These are phyloP conservation scores for Elegia similella DNA, from an alignment of 2,888 invertebrate genomes.

Conservation along the genomic window DNA sequence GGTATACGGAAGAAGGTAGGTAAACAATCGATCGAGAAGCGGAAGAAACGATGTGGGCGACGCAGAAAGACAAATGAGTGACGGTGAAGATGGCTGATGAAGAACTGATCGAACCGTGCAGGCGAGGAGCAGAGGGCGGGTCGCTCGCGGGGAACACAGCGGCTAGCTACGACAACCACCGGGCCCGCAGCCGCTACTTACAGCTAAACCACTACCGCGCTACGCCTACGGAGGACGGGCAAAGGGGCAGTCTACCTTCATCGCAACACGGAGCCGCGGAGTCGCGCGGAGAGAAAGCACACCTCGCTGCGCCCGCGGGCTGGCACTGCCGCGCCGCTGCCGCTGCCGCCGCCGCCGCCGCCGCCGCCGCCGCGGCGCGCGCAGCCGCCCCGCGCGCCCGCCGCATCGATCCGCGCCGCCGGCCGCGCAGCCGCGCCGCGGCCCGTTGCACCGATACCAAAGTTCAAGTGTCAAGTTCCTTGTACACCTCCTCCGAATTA, in stretches of 20 bases:
- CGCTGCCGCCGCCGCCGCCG: conserved; percentile 23
- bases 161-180: conserved; percentile 58
- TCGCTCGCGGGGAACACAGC: conserved; percentile 36
- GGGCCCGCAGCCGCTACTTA: conserved; percentile 60
- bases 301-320: conserved; percentile 44
- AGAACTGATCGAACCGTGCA: conserved; percentile 31
- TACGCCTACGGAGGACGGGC: conserved; percentile 53
- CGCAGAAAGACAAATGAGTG: conserved; percentile 4
- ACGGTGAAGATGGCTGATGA: conserved; percentile 23
- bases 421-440: conserved; percentile 21
- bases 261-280: conserved; percentile 61
- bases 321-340: conserved; percentile 23
- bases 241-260: conserved; percentile 72
- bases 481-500: background rate
- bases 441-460: conserved; percentile 26
- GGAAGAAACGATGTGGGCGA: conserved; percentile 2
- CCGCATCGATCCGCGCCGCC: conserved; percentile 9
- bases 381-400: conserved; percentile 23
- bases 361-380: conserved; percentile 21
- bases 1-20: background rate
- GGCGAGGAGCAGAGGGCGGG: conserved; percentile 31
- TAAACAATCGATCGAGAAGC: conserved; percentile 7
- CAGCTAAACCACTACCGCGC: conserved; percentile 68
- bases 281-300: conserved; percentile 41
- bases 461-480: conserved; percentile 40